Conservation (phyloP, 2,797 vertebrate genomes). For the Helicolenus hilgendorfi region DNA sequence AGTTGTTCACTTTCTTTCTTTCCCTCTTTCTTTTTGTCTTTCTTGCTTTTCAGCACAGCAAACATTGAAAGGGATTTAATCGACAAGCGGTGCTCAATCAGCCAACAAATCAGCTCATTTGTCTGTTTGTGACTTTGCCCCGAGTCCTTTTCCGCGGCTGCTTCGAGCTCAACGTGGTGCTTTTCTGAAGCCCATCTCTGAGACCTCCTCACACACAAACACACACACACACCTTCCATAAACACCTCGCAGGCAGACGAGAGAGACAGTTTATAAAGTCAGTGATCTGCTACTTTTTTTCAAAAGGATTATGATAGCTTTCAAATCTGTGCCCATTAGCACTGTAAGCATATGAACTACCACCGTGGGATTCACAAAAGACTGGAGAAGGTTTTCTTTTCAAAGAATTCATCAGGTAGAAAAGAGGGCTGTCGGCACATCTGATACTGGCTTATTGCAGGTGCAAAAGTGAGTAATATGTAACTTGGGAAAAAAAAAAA, state of each 20-base stretch:
- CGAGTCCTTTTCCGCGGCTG: slow-evolving; percentile 56
- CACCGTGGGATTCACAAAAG: slow-evolving; percentile 69
- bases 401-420: slow-evolving; percentile 65
- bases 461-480: slow-evolving; percentile 55
- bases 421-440: slow-evolving; percentile 55
- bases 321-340: slow-evolving; percentile 78
- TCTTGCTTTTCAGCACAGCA: slow-evolving; percentile 35
- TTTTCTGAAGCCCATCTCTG: slow-evolving; percentile 42
- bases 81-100: slow-evolving; percentile 82
- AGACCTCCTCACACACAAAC: not conserved
- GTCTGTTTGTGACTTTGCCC: slow-evolving; percentile 80
- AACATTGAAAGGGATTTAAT: slow-evolving; percentile 78
- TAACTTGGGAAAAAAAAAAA: slow-evolving; percentile 40
- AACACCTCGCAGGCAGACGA: slow-evolving; percentile 67
- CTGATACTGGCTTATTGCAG: slow-evolving; percentile 54
- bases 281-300: slow-evolving; percentile 69
- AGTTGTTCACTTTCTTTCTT: slow-evolving; percentile 23
- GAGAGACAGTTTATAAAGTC: slow-evolving; percentile 70
- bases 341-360: slow-evolving; percentile 59
- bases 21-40: not conserved
- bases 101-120: slow-evolving; percentile 82
- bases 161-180: slow-evolving; percentile 35
- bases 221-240: slow-evolving; percentile 25
- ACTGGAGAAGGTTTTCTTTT: slow-evolving; percentile 60
- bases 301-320: slow-evolving; percentile 74